Base-by-base conservation (phyloP, 1,140 invertebrate species). In the Achroia grisella region DNA sequence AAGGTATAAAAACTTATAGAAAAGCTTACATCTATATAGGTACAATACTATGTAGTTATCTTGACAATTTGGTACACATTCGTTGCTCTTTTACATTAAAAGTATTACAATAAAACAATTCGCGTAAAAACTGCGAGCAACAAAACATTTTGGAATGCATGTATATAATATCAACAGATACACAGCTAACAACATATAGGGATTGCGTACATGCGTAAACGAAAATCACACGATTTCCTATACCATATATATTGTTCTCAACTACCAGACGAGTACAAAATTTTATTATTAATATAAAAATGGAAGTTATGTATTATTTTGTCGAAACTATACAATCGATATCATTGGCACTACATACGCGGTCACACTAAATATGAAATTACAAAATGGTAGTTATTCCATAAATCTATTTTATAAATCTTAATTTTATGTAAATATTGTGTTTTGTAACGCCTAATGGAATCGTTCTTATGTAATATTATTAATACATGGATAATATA, bases 31-130 rank as follows among this genome's bases (percentile, higher is more conserved):
- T 39, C 70, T 83, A 83, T 34, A 66, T 78, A 82, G 64, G 62
- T 77, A 80, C 63, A 78, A 73, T 48, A 71, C 67, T 80, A 80
- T 64, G 69, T 56, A 44, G 14, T 13, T 36, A 62, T 74, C 67
- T 68, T 65, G 50, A 76, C 63, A 82, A 78, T 84, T 82, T 84
- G 80, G 80, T 84, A 80, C 75, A 78, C 68, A 76, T 84, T 84
- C 80, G 80, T 84, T 84, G 80, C 77, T 81, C 73, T 66, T 72
- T 75, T 75, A 66, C 54, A 60, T 69, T 65, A 61, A 70, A 64
- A 63, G 71, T 56, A 70, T 52, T n/a, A n/a, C 59, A 71, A 58
- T 51, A 68, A 48, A 68, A 31, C 2, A 52, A 56, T 23, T 69
- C 48, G 64, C 63, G 48, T 60, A 23, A 23, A 13, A 37, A 37